Evolutionary conservation across 2,797 vertebrate species (phyloP).

Genomic region (Odontamblyopus rebecca): DNA sequence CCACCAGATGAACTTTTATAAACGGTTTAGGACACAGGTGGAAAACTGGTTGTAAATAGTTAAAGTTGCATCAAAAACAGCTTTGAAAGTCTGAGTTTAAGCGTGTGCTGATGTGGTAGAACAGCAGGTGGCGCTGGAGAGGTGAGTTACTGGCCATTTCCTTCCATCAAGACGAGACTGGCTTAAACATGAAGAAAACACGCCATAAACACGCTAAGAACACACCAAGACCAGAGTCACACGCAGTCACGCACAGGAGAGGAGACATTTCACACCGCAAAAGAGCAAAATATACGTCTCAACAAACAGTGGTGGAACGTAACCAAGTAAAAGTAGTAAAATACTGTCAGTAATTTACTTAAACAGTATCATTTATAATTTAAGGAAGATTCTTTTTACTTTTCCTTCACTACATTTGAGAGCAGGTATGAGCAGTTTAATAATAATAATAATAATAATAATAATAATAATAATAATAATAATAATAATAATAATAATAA

Average conservation of each 20-base stretch:
- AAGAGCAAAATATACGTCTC: too few species aligned
- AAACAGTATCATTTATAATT: too few species aligned
- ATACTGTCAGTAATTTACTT: too few species aligned
- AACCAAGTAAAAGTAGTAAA: too few species aligned
- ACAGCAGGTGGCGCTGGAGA: slow-evolving; percentile 16
- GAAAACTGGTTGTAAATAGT: neutral
- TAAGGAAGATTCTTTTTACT: too few species aligned
- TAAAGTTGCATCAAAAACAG: neutral
- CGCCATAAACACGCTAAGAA: slow-evolving; percentile 26
- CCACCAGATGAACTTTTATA: neutral
- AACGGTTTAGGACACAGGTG: neutral
- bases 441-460: too few species aligned
- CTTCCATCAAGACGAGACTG: slow-evolving; percentile 29
- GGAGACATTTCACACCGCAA: slow-evolving; percentile 6
- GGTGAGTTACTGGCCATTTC: slow-evolving; percentile 50
- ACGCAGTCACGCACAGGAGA: slow-evolving; percentile 31
- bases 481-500: too few species aligned
- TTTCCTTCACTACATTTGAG: too few species aligned
- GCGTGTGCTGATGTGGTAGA: slow-evolving; percentile 15
- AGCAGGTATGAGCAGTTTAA: too few species aligned
- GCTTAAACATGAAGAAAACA: slow-evolving; percentile 38
- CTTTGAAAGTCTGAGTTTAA: slow-evolving; percentile 11
- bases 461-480: too few species aligned
- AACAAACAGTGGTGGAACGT: too few species aligned
- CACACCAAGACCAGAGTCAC: slow-evolving; percentile 23